These are phyloP conservation scores for Ctenoplectra terminalis DNA, from an alignment of 1,140 invertebrate genomes.

Conservation along the genomic window DNA sequence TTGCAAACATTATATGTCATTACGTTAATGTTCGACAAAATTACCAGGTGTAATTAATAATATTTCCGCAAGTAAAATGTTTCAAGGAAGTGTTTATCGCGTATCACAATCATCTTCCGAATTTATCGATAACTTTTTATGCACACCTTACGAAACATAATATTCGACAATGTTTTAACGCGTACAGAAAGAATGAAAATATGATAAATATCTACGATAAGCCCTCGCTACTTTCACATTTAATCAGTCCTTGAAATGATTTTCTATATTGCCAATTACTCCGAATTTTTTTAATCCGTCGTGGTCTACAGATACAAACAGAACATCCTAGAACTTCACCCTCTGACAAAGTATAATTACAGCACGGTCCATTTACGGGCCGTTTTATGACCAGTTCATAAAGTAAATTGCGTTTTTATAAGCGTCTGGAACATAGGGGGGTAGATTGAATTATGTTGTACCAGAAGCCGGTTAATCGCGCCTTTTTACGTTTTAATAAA, in stretches of 20 bases:
- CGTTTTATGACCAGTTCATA: neutral
- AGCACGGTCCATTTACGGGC: neutral
- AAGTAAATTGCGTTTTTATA: constrained; percentile 34
- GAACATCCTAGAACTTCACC: neutral
- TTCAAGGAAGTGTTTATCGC: too few species aligned
- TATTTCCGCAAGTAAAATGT: neutral
- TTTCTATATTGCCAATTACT: too few species aligned
- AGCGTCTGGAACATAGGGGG: neutral
- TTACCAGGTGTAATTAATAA: neutral
- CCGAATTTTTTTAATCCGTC: neutral
- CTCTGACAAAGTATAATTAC: neutral
- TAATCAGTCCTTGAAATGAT: too few species aligned
- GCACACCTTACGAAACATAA: too few species aligned
- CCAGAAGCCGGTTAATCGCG: constrained; percentile 41
- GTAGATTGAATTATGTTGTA: constrained; percentile 37
- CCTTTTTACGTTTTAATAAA: constrained; percentile 46
- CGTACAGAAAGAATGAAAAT: too few species aligned
- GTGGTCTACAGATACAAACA: neutral
- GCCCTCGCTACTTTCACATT: neutral
- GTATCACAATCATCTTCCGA: too few species aligned
- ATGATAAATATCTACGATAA: neutral
- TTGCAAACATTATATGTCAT: neutral
- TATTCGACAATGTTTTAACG: too few species aligned
- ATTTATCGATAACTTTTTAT: too few species aligned
- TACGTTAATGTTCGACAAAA: neutral